phyloP scores from a whole-genome alignment of 2,797 vertebrate genomes.

The Glossophaga mutica region DNA sequence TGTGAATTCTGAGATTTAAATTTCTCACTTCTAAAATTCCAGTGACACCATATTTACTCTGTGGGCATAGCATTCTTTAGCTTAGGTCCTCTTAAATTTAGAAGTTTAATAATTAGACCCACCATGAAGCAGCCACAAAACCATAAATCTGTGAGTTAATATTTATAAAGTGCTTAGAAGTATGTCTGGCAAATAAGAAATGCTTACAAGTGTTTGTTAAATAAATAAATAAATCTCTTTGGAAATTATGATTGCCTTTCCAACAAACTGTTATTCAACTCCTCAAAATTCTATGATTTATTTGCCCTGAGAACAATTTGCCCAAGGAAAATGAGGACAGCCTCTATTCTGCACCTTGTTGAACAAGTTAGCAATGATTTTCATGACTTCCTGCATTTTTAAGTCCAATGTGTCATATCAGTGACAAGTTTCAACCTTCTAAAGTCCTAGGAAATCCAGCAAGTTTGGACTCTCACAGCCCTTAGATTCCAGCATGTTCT shows the following conservation, averaged over 20 bases:
- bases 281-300: background rate
- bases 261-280: background rate
- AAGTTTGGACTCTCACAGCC: background rate
- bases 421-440: background rate
- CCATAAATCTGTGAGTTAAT: slow-evolving; percentile 16
- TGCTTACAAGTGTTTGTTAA: slow-evolving; percentile 3
- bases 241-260: slow-evolving; percentile 36
- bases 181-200: slow-evolving; percentile 35
- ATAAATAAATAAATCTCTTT: slow-evolving; percentile 21
- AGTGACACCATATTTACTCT: background rate
- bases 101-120: background rate
- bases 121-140: background rate
- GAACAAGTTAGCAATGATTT: background rate
- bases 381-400: background rate
- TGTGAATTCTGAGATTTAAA: background rate
- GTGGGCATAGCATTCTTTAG: background rate
- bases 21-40: background rate
- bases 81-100: background rate
- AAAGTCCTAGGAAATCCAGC: background rate
- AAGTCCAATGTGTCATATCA: background rate
- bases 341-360: background rate
- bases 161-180: slow-evolving; percentile 39
- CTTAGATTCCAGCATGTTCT: background rate
- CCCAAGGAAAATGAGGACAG: background rate
- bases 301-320: slow-evolving; percentile 16